Evolutionary conservation across 53 echinoderm and acorn worm species (phyloP), one percentile per base, ranked within the genome.

Genomic region (Paelopatides confundens): DNA sequence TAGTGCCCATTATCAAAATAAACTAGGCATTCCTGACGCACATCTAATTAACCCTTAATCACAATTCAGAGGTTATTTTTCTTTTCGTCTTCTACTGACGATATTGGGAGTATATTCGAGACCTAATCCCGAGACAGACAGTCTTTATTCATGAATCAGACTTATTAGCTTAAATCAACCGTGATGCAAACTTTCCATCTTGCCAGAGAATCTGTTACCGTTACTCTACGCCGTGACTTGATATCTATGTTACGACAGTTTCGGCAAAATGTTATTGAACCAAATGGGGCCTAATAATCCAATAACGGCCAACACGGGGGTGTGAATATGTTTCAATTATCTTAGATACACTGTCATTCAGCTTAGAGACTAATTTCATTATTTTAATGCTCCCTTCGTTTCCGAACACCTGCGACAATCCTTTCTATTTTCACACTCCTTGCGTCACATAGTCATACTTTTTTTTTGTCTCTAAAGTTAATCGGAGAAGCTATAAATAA

Each of bases 241-340:
- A 58, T 21, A n/a, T 58, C 58, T 21, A 6, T 6, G 58, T 58
- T 26, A 18, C 21, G 21, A 58, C 58, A 6, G 58, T 58, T 58
- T 58, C 58, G 21, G 21, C 24, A 58, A n/a, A 58, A 58, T 58
- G 58, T 58, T 58, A 58, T 58, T 21, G 58, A 23, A 58, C 21
- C n/a, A 58, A 58, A 58, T 58, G 58, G 58, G 58, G 58, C 58
- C 58, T 58, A 58, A 58, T 58, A 58, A 58, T 58, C 58, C 58
- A 58, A 58, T 58, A 21, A 58, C 15, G 24, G 21, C 18, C 58
- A 6, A 6, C 58, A 58, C 24, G n/a, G 58, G 9, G 58, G 58
- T 58, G 58, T 58, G 58, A 58, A 26, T 15, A 17, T 58, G 58
- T 58, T 6, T 21, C 58, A 58, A 23, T 58, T 58, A 17, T 58